Evolutionary conservation across 2,888 invertebrate genomes (phyloP), one percentile per base, ranked within the genome.

Genomic region (Spilosoma lubricipeda): DNA sequence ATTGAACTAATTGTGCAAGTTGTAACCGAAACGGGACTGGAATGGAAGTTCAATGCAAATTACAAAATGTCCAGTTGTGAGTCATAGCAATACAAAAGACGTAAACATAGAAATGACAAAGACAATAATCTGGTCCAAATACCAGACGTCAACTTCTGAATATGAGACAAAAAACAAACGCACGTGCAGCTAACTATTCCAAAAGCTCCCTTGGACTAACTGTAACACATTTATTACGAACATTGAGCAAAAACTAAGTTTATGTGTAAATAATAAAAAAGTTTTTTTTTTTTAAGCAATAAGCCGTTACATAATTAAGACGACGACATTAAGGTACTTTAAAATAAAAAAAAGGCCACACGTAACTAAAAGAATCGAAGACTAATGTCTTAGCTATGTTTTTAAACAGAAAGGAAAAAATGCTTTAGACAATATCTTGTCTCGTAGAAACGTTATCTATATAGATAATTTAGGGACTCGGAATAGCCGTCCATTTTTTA

Each of bases 231-330:
- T 82, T 85, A 80, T 79, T 82, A 80, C 48, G 42, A 71, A 73
- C 20, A 69, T 72, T 75, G 72, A 45, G 77, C 82, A 75, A 80
- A 80, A 80, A 80, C 59, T 83, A 82, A 72, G 80, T 71, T 72
- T 77, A 80, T 80, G 48, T 48, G 20, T 23, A 52, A 52, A 52
- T 52, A 52, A 52, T 74, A 70, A 74, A 73, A 81, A 75, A 79
- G 74, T 72, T 78, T 85, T 85, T 45, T 85, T 86, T 86, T 80
- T 79, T 81, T 82, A 86, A 88, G 90, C 87, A 89, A 90, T 87
- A 88, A 89, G 88, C 90, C 92, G 91, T 92, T 90, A 92, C 90
- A 92, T 91, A 93, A 94, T 93, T 92, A 92, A 91, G 91, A 90
- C 90, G 90, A 93, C 89, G 93, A 92, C 91, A 89, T 87, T 85